Conservation (phyloP, 1,140 invertebrate genomes). For the Euura lappo region DNA sequence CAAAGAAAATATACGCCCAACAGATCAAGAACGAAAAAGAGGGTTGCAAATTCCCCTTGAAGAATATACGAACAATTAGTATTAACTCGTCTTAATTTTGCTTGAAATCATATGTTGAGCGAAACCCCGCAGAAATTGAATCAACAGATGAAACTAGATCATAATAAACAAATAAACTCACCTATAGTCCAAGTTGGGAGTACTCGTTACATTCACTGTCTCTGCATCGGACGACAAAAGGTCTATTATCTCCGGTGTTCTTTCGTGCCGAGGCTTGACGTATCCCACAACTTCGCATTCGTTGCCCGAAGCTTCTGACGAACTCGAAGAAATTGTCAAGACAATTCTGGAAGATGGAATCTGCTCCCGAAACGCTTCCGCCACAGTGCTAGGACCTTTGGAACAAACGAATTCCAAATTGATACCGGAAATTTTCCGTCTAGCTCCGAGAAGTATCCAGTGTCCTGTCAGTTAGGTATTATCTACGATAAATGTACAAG, state of each 20-base stretch:
- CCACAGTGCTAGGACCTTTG: slow-evolving; percentile 43
- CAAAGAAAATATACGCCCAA: no score
- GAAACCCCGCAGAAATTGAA: slow-evolving; percentile 5
- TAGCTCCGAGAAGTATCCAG: no score
- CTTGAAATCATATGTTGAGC: background rate
- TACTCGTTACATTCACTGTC: background rate
- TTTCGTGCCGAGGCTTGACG: slow-evolving; percentile 61
- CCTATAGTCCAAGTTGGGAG: slow-evolving; percentile 12
- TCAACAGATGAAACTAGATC: no score
- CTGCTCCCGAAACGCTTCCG: slow-evolving; percentile 34
- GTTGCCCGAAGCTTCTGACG: slow-evolving; percentile 35
- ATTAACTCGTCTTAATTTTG: no score
- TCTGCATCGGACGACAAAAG: slow-evolving; percentile 54
- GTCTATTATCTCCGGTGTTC: slow-evolving; percentile 63
- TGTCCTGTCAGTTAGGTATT: no score
- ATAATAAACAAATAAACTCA: background rate
- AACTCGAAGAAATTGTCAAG: slow-evolving; percentile 43
- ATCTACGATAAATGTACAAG: no score
- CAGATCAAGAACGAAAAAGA: no score
- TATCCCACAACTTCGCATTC: slow-evolving; percentile 58
- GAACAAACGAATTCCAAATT: background rate
- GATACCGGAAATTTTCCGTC: no score
- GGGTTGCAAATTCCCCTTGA: no score
- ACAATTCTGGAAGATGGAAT: slow-evolving; percentile 31
- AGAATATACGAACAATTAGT: no score